Evolutionary conservation across 1,140 invertebrate species (phyloP).

Genomic region (Antheraea mylitta): DNA sequence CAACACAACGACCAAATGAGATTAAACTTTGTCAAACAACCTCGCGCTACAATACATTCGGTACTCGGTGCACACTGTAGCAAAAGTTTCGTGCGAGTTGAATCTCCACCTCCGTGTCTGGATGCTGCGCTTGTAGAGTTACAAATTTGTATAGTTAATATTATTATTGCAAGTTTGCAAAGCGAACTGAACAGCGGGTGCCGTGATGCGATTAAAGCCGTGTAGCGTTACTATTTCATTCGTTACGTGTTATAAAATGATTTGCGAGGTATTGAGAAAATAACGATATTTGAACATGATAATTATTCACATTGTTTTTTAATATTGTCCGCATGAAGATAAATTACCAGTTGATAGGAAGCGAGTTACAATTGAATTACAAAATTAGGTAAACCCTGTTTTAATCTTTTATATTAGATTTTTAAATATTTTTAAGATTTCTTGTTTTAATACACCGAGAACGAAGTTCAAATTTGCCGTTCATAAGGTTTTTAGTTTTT

Average conservation of each 20-base stretch:
- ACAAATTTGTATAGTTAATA: constrained; percentile 50
- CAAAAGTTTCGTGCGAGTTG: constrained; percentile 47
- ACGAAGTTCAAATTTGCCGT: too few species aligned
- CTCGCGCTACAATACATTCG: constrained; percentile 69
- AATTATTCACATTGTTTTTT: too few species aligned
- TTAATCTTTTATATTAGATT: too few species aligned
- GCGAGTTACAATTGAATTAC: too few species aligned
- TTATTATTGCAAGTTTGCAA: constrained; percentile 40
- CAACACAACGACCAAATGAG: constrained; percentile 54
- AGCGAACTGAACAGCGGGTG: constrained; percentile 33
- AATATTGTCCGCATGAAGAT: too few species aligned
- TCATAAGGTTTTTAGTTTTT: too few species aligned
- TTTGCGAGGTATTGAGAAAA: neutral
- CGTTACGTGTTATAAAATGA: constrained; percentile 22
- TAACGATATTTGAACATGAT: neutral
- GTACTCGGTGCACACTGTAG: constrained; percentile 54
- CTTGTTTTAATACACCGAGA: too few species aligned
- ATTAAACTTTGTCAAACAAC: constrained; percentile 74
- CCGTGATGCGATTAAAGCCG: constrained; percentile 34
- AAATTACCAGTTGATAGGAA: too few species aligned
- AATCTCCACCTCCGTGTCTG: constrained; percentile 29
- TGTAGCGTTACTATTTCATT: constrained; percentile 19
- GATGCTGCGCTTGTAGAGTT: constrained; percentile 39
- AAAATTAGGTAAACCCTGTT: too few species aligned
- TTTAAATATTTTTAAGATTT: too few species aligned